Conservation (phyloP, 2,797 vertebrate genomes). For the Myripristis murdjan region DNA sequence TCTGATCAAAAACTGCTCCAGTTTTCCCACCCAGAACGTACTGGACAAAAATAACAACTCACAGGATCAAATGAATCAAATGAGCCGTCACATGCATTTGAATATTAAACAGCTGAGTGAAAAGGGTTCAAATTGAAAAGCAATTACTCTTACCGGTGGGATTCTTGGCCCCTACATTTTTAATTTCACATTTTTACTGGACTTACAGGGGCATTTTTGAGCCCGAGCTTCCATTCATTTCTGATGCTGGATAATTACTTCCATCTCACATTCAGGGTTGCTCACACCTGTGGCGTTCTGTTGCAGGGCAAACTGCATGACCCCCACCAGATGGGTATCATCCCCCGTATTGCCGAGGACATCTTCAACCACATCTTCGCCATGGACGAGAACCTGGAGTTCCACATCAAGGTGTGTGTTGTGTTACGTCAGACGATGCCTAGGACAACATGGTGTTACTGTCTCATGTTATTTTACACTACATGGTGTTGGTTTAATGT, state of each 20-base stretch:
- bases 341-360: conserved; percentile 94
- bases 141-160: too few species aligned
- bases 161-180: too few species aligned
- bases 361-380: conserved; percentile 98
- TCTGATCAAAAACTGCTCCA: too few species aligned
- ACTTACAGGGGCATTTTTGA: too few species aligned
- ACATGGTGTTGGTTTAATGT: background rate
- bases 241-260: background rate
- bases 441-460: too few species aligned
- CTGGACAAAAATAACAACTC: too few species aligned
- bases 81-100: too few species aligned
- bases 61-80: too few species aligned
- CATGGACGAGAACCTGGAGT: conserved; percentile 98
- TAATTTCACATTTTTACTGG: too few species aligned
- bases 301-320: conserved; percentile 93
- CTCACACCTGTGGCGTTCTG: conserved; percentile 19
- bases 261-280: background rate
- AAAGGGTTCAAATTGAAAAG: too few species aligned
- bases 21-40: too few species aligned
- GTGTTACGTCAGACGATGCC: background rate
- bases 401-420: conserved; percentile 93
- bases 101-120: too few species aligned
- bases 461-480: background rate
- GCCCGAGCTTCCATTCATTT: background rate
- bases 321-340: conserved; percentile 95